A percentile compares a stretch with the other conserved stretches of the same genome.
phyloP scores from a whole-genome alignment of 2,888 invertebrate species.

The Deilephila elpenor region DNA sequence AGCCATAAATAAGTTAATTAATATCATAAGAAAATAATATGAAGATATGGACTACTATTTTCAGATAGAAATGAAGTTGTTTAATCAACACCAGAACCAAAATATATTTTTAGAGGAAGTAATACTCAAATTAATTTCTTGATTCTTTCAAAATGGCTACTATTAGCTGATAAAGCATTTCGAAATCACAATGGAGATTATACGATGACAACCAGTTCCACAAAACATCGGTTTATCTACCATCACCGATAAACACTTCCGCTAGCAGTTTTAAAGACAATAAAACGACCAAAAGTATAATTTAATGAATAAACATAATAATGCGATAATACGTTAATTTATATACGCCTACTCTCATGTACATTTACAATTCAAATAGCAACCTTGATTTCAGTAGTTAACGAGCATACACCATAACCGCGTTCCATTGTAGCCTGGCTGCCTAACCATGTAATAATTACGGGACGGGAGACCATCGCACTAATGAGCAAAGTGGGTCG shows the following conservation, averaged over 20 bases:
- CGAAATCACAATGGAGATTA: too few relatives aligned
- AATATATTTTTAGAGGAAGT: too few relatives aligned
- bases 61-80: too few relatives aligned
- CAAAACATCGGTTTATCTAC: too few relatives aligned
- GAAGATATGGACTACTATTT: too few relatives aligned
- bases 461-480: slow-evolving; percentile 38
- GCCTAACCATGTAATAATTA: slow-evolving; percentile 33
- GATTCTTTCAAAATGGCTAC: too few relatives aligned
- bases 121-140: too few relatives aligned
- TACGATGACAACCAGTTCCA: too few relatives aligned
- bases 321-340: background rate
- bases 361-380: slow-evolving; percentile 21
- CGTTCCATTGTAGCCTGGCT: slow-evolving; percentile 16
- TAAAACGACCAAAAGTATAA: background rate
- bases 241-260: background rate
- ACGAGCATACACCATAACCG: slow-evolving; percentile 15
- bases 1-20: too few relatives aligned
- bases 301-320: background rate
- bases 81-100: too few relatives aligned
- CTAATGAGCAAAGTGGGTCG: slow-evolving; percentile 50
- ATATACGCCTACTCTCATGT: background rate
- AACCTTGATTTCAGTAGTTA: slow-evolving; percentile 11
- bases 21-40: too few relatives aligned
- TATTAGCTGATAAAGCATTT: too few relatives aligned
- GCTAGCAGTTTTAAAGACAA: background rate